Evolutionary conservation across 2,888 invertebrate species (phyloP).

Genomic region (Trissolcus japonicus): DNA sequence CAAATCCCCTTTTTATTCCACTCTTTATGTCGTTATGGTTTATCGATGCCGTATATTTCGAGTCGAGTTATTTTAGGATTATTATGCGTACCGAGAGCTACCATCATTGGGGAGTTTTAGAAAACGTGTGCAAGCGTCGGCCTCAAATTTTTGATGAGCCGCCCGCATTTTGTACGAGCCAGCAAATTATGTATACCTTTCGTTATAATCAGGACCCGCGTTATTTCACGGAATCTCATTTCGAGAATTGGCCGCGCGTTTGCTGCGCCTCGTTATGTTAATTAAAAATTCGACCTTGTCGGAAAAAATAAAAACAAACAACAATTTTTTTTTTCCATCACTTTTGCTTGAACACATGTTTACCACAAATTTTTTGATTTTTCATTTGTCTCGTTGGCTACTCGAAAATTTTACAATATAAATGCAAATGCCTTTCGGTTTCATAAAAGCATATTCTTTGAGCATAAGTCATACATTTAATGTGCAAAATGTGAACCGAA

Average conservation of each 20-base stretch:
- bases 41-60: constrained; percentile 49
- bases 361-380: constrained; percentile 18
- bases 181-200: background rate
- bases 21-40: constrained; percentile 50
- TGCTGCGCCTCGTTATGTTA: constrained; percentile 9
- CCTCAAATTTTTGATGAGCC: constrained; percentile 30
- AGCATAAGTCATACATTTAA: constrained; percentile 42
- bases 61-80: constrained; percentile 39
- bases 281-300: constrained; percentile 35
- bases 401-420: constrained; percentile 45
- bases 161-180: constrained; percentile 10
- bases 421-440: constrained; percentile 37
- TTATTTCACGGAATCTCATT: constrained; percentile 15
- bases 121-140: constrained; percentile 11
- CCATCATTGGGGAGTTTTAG: constrained; percentile 25
- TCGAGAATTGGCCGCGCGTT: constrained; percentile 1
- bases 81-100: constrained; percentile 34
- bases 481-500: constrained; percentile 40
- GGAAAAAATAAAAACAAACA: background rate
- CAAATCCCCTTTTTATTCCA: constrained; percentile 43
- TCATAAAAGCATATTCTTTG: constrained; percentile 25
- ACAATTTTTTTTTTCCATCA: background rate
- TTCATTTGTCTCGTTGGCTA: constrained; percentile 27
- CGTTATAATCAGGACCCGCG: constrained; percentile 15
- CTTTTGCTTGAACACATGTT: constrained; percentile 12